Evolutionary conservation across 2,888 invertebrate species (phyloP).

Genomic region (Trileptium ribeirensis): DNA sequence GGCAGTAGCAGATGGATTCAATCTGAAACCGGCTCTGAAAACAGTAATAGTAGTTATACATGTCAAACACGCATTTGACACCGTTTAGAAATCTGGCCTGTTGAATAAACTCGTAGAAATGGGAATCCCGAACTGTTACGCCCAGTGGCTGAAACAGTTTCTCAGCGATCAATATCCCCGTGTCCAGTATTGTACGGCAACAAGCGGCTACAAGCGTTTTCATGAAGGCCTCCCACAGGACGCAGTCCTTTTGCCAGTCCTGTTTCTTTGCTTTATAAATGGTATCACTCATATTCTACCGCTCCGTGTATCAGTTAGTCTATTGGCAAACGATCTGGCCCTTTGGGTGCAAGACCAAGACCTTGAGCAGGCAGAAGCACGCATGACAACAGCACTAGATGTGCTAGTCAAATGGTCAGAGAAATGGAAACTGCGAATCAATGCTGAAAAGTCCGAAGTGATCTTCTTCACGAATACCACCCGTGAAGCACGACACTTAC

Average conservation of each 20-base stretch:
- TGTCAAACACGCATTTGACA: background rate
- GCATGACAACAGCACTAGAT: background rate
- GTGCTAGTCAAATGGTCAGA: background rate
- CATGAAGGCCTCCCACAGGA: background rate
- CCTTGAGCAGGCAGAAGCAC: background rate
- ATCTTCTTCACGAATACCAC: background rate
- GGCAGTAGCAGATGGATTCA: no score
- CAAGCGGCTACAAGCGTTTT: background rate
- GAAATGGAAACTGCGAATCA: background rate
- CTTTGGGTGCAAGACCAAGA: background rate
- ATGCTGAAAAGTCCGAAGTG: background rate
- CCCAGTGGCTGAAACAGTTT: background rate
- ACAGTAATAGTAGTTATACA: slow-evolving; percentile 60
- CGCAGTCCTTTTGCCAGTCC: background rate
- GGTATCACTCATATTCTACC: background rate
- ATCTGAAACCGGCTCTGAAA: no score
- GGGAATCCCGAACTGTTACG: background rate
- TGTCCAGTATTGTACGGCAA: background rate
- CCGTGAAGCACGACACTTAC: no score
- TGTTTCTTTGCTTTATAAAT: background rate
- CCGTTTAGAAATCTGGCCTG: background rate
- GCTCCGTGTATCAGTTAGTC: background rate
- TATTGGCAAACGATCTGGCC: background rate
- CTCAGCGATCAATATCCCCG: background rate
- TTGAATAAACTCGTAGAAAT: background rate